A percentile compares a stretch with the other conserved stretches of the same genome.
Conservation (phyloP, 2,888 invertebrate genomes). For the Amphiduros pacificus region DNA sequence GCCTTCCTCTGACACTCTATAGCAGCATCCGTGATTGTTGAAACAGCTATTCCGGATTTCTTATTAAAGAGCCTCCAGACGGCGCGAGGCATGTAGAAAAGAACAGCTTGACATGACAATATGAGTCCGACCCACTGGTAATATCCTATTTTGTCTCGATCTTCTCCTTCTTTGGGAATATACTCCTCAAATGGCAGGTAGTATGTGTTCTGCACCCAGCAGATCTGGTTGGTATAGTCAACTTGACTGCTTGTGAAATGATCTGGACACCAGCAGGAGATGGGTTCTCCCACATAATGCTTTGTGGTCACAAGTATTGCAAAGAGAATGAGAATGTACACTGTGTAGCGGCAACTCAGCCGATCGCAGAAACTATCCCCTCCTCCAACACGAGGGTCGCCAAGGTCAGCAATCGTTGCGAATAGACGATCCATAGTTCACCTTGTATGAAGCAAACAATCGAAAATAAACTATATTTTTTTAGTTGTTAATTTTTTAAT, state of each 20-base stretch:
- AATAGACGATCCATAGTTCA: slow-evolving; percentile 30
- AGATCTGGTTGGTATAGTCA: slow-evolving; percentile 48
- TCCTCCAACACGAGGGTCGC: slow-evolving; percentile 26
- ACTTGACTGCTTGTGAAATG: slow-evolving; percentile 29
- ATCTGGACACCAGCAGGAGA: slow-evolving; percentile 33
- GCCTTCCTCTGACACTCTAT: slow-evolving; percentile 25
- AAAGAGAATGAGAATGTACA: slow-evolving; percentile 24
- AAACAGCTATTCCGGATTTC: slow-evolving; percentile 30
- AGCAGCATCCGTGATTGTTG: slow-evolving; percentile 30
- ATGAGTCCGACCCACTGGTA: slow-evolving; percentile 36
- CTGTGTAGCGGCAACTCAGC: slow-evolving; percentile 31
- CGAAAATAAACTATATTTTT: no score
- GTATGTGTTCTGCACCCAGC: slow-evolving; percentile 64
- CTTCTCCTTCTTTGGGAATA: slow-evolving; percentile 27
- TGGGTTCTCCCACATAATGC: slow-evolving; percentile 28
- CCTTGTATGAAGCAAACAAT: no score
- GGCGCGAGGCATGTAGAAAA: slow-evolving; percentile 57
- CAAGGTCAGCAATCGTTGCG: slow-evolving; percentile 23
- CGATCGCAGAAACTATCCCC: slow-evolving; percentile 34
- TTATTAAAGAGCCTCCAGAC: slow-evolving; percentile 60
- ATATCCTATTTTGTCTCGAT: slow-evolving; percentile 26
- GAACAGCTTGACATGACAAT: slow-evolving; percentile 28
- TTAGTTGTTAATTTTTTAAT: no score
- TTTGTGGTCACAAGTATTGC: slow-evolving; percentile 24
- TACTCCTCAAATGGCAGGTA: slow-evolving; percentile 52